Conservation (phyloP, 2,113 vertebrate genomes). For the Tragelaphus buxtoni region DNA sequence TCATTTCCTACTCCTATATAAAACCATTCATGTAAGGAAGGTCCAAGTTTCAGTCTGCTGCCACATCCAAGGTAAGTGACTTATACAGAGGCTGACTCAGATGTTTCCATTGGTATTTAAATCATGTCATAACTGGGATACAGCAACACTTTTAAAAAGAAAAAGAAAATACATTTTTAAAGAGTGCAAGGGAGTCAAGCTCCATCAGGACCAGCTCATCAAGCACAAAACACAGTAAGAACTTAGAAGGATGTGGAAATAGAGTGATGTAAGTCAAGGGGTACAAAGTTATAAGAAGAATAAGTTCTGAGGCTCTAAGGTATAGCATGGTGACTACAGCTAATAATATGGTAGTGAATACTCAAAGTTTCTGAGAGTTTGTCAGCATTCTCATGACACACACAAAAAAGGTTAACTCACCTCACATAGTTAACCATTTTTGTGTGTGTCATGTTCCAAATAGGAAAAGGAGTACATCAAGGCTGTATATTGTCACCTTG, state of each 20-base stretch:
- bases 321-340: too few species aligned
- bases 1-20: background rate
- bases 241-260: background rate
- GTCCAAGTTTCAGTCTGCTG: background rate
- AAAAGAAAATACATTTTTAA: background rate
- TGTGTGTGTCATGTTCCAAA: too few species aligned
- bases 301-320: background rate
- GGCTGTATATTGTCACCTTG: too few species aligned
- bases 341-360: accelerated
- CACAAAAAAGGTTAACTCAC: background rate
- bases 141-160: background rate
- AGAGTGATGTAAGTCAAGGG: background rate
- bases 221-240: background rate
- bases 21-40: background rate
- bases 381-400: background rate
- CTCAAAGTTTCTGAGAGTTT: background rate
- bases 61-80: background rate
- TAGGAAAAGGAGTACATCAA: too few species aligned
- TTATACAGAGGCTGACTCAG: accelerated
- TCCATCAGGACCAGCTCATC: background rate
- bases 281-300: background rate
- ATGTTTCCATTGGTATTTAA: background rate
- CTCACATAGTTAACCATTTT: too few species aligned
- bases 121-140: background rate
- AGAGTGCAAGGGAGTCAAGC: background rate